phyloP scores from a whole-genome alignment of 2,888 invertebrate species.

The Trisateles emortualis region DNA sequence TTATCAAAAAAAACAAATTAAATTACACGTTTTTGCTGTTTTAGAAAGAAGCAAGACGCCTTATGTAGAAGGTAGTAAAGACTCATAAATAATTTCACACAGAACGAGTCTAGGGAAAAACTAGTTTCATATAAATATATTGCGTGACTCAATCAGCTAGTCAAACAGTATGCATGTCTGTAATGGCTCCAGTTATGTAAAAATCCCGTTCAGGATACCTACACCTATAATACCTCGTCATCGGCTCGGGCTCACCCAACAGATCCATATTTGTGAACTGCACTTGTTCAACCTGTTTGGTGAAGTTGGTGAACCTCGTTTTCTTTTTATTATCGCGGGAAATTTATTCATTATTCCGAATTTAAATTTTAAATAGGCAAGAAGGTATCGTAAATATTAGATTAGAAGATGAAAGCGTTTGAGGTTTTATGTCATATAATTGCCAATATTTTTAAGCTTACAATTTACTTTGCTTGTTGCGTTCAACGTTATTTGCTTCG shows the following conservation, averaged over 20 bases:
- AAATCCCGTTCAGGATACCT: conserved; percentile 29
- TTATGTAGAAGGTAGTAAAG: too few species aligned
- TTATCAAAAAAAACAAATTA: too few species aligned
- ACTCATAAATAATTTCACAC: background rate
- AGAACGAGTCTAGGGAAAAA: background rate
- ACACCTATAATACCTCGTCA: conserved; percentile 12
- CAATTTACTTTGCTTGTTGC: too few species aligned
- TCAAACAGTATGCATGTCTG: conserved; percentile 8
- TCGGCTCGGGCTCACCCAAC: conserved; percentile 7
- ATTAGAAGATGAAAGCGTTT: background rate
- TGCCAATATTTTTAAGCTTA: too few species aligned
- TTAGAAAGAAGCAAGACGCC: too few species aligned
- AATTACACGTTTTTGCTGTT: too few species aligned
- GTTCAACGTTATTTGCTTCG: too few species aligned
- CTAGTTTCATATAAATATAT: background rate
- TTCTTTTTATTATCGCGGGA: background rate
- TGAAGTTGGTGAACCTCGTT: background rate
- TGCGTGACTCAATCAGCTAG: background rate
- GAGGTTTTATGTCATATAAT: background rate
- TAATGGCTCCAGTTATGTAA: conserved; percentile 18
- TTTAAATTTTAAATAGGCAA: background rate
- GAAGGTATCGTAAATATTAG: background rate
- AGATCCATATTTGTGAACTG: background rate
- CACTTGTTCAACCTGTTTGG: conserved; percentile 12
- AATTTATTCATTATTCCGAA: background rate